phyloP scores from a whole-genome alignment of 2,113 vertebrate genomes.

The Ailurus styani region DNA sequence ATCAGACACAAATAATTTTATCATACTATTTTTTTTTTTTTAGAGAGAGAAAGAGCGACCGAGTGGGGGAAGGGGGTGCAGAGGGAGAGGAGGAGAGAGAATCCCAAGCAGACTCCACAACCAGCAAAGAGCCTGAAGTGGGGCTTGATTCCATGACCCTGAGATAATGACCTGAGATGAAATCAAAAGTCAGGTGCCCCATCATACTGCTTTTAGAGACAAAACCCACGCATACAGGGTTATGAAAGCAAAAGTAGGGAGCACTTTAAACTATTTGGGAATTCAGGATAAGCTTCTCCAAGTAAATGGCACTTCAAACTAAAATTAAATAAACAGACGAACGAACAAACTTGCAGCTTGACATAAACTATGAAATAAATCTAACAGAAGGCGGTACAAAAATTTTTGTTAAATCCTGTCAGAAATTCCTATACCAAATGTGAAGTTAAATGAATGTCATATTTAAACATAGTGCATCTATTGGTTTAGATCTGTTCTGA shows the following conservation, averaged over 20 bases:
- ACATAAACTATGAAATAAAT: slow-evolving; percentile 16
- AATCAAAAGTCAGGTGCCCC: neutral
- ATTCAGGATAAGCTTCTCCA: neutral
- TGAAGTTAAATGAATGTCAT: neutral
- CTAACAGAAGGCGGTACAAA: neutral
- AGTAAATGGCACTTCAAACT: neutral
- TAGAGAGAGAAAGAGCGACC: neutral
- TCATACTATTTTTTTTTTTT: neutral
- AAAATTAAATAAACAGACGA: neutral
- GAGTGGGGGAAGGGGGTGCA: neutral
- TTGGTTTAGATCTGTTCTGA: neutral
- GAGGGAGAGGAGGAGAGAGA: neutral
- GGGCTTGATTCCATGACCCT: neutral
- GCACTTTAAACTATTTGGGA: neutral
- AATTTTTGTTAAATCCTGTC: neutral
- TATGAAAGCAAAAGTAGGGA: neutral
- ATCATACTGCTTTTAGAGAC: neutral
- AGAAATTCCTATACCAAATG: neutral
- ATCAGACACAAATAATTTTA: neutral
- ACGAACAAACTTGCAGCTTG: neutral
- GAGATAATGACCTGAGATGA: neutral
- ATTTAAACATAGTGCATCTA: neutral
- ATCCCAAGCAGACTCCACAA: neutral
- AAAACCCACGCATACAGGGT: neutral
- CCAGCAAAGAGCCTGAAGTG: neutral